phyloP scores from a whole-genome alignment of 2,113 vertebrate genomes.

The Lutjanus erythropterus region DNA sequence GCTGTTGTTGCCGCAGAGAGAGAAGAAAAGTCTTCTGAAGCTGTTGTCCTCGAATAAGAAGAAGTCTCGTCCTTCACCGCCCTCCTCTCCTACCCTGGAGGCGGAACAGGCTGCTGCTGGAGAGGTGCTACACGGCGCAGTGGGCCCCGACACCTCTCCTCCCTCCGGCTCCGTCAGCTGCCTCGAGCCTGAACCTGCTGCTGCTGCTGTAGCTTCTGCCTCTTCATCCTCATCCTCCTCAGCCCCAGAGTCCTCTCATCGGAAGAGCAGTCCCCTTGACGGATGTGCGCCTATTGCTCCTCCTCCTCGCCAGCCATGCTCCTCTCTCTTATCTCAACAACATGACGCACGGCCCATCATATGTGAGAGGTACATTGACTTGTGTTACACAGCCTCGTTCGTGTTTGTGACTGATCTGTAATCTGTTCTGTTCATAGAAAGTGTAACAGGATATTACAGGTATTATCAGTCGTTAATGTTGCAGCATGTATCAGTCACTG shows the following conservation, averaged over 20 bases:
- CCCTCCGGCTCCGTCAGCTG: conserved; percentile 67
- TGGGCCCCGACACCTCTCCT: conserved; percentile 85
- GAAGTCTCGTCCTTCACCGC: conserved; percentile 92
- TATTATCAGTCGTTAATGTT: conserved; percentile 36
- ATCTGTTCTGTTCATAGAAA: conserved; percentile 1
- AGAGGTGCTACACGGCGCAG: conserved; percentile 90
- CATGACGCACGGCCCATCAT: conserved; percentile 92
- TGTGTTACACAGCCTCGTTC: conserved; percentile 18
- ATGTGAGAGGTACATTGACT: conserved; percentile 91
- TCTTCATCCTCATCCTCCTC: conserved; percentile 67
- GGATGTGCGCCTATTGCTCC: conserved; percentile 88
- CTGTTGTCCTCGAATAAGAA: conserved; percentile 96
- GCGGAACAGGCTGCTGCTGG: conserved; percentile 85
- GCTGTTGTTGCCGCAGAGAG: conserved; percentile 86
- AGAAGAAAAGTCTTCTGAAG: conserved; percentile 96
- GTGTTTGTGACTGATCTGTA: not conserved
- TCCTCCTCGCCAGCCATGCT: conserved; percentile 95
- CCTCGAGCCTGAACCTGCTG: conserved; percentile 81
- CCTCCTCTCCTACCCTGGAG: conserved; percentile 94
- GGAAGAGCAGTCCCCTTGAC: conserved; percentile 87
- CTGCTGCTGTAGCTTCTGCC: conserved; percentile 46
- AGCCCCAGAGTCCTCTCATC: conserved; percentile 80
- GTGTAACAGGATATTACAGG: conserved; percentile 19
- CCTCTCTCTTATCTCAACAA: conserved; percentile 88
- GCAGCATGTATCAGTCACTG: conserved; percentile 23